phyloP scores from a whole-genome alignment of 2,797 vertebrate genomes.

The Leucoraja ocellata region DNA sequence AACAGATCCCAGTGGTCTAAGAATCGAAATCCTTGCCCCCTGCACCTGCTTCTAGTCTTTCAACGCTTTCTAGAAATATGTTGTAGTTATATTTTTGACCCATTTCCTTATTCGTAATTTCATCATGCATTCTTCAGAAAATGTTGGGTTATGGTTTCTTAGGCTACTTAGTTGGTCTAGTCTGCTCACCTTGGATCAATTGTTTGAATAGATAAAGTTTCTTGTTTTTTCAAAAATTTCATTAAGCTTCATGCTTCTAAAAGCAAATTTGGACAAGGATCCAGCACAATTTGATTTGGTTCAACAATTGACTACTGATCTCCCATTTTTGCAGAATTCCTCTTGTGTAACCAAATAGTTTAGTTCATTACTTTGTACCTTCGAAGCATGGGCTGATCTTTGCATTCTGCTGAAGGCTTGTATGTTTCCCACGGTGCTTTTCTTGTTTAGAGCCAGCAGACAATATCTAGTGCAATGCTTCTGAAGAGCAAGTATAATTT shows the following conservation, averaged over 20 bases:
- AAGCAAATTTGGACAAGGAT: conserved; percentile 60
- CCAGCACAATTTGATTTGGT: conserved; percentile 56
- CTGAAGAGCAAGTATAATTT: conserved; percentile 65
- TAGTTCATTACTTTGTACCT: conserved; percentile 53
- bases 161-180: conserved; percentile 42
- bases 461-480: conserved; percentile 69
- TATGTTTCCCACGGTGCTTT: conserved; percentile 23
- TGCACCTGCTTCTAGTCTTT: neutral
- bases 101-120: conserved; percentile 19
- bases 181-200: conserved; percentile 46
- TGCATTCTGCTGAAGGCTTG: conserved; percentile 40
- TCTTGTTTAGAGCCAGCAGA: conserved; percentile 24
- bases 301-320: conserved; percentile 59
- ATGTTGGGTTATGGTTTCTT: neutral
- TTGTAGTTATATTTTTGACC: neutral
- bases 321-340: conserved; percentile 45
- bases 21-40: no score
- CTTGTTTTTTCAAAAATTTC: conserved; percentile 42
- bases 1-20: no score
- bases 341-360: conserved; percentile 57
- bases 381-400: conserved; percentile 47
- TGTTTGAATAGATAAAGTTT: conserved; percentile 45
- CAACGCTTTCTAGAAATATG: neutral
- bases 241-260: conserved; percentile 54
- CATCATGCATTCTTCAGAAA: conserved; percentile 12